These are phyloP conservation scores for Cladorhizidae sp. DNA, from an alignment of 37 sponge, comb jelly and placozoan genomes.

Conservation along the genomic window DNA sequence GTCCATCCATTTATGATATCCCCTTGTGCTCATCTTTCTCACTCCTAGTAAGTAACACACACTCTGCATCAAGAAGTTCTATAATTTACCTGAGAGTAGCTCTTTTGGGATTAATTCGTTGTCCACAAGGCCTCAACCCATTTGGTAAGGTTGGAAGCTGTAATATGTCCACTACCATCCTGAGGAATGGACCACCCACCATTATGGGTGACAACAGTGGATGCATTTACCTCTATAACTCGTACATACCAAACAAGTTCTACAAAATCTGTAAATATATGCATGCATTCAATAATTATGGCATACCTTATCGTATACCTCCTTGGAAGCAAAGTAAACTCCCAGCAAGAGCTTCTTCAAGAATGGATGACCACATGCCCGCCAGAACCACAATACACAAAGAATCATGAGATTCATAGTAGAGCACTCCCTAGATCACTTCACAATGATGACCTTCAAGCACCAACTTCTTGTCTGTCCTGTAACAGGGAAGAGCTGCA, in stretches of 20 bases:
- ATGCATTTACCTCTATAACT: constrained; percentile 15
- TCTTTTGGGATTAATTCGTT: constrained; percentile 55
- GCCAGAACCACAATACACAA: no score
- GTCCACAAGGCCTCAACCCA: constrained; percentile 70
- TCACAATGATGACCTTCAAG: no score
- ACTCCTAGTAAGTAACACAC: constrained; percentile 28
- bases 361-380: not conserved
- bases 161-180: constrained; percentile 60
- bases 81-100: constrained; percentile 53
- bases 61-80: constrained; percentile 21
- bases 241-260: constrained; percentile 42
- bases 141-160: constrained; percentile 61
- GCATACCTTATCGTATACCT: constrained; percentile 23
- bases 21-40: constrained; percentile 57
- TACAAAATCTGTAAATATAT: constrained; percentile 32
- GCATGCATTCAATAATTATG: constrained; percentile 32
- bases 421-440: no score
- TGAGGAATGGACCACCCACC: constrained; percentile 62
- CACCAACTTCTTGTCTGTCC: no score
- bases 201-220: constrained; percentile 43
- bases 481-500: no score
- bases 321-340: constrained; percentile 33
- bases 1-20: constrained; percentile 62
- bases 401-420: no score
- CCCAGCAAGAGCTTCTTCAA: constrained; percentile 33